phyloP scores from a whole-genome alignment of 2,113 vertebrate genomes.

The Petrocephalus zakoni region DNA sequence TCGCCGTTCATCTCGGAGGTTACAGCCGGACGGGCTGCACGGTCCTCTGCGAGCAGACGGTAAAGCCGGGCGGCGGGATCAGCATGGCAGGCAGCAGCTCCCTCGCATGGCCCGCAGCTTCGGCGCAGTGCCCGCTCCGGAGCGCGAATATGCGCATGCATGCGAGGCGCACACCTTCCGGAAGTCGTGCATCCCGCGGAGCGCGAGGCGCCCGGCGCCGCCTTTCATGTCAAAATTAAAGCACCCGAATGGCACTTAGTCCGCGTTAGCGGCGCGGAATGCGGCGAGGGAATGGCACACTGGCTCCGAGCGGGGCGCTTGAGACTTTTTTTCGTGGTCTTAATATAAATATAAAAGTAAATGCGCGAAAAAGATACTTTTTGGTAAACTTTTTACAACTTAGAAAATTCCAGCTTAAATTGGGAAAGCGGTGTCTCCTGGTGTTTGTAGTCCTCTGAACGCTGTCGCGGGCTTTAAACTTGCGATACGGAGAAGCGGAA shows the following conservation, averaged over 20 bases:
- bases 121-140: background rate
- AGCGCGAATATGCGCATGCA: background rate
- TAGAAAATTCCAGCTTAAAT: background rate
- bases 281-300: no score
- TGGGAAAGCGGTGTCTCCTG: background rate
- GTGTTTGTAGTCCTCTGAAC: constrained; percentile 13
- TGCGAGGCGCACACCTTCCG: background rate
- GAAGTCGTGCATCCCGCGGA: background rate
- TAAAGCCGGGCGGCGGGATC: constrained; percentile 39
- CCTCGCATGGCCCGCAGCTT: background rate
- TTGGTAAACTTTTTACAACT: background rate
- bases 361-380: background rate
- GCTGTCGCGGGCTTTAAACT: background rate
- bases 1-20: background rate
- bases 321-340: background rate
- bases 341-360: background rate
- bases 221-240: background rate
- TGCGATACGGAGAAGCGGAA: background rate
- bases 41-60: constrained; percentile 54
- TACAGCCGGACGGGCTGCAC: constrained; percentile 15
- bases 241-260: background rate
- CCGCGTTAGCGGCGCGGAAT: background rate
- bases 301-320: no score
- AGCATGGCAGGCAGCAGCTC: background rate
- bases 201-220: background rate